A percentile compares a stretch with the other conserved stretches of the same genome.
Conservation (phyloP, 2,888 invertebrate genomes). For the Melolontha melolontha region DNA sequence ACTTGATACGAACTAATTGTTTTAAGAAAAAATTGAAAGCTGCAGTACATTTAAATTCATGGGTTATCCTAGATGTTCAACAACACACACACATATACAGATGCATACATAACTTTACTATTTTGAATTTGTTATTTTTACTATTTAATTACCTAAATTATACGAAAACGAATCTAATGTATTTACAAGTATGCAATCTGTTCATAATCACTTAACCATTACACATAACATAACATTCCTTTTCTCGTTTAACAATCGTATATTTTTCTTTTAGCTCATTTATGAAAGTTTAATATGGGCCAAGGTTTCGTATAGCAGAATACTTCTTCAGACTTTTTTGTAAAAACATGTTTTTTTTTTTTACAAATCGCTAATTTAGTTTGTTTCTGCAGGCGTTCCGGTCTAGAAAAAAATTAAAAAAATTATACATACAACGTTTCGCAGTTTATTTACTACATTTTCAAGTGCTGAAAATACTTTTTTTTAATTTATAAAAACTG, state of each 20-base stretch:
- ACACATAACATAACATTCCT: slow-evolving; percentile 27
- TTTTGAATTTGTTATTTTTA: not conserved
- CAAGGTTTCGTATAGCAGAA: slow-evolving; percentile 17
- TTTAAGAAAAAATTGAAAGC: slow-evolving; percentile 39
- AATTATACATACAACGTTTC: too few species aligned
- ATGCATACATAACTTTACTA: too few species aligned
- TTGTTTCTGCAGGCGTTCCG: too few species aligned
- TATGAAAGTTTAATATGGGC: slow-evolving; percentile 30
- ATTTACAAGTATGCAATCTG: too few species aligned
- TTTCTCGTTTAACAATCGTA: slow-evolving; percentile 2
- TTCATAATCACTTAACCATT: not conserved
- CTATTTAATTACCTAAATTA: not conserved
- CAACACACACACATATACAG: not conserved
- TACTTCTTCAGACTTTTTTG: slow-evolving; percentile 16
- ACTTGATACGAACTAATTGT: slow-evolving; percentile 29
- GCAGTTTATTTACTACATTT: too few species aligned
- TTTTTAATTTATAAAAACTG: too few species aligned
- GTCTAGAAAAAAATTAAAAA: too few species aligned
- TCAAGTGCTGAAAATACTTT: too few species aligned
- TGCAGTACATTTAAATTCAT: slow-evolving; percentile 13
- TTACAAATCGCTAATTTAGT: too few species aligned
- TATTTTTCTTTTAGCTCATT: slow-evolving; percentile 7
- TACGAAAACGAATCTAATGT: too few species aligned
- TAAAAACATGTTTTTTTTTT: not conserved
- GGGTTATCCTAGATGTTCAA: slow-evolving; percentile 42